Conservation (phyloP, 2,797 vertebrate genomes). For the Pseudotriccus pelzelni region DNA sequence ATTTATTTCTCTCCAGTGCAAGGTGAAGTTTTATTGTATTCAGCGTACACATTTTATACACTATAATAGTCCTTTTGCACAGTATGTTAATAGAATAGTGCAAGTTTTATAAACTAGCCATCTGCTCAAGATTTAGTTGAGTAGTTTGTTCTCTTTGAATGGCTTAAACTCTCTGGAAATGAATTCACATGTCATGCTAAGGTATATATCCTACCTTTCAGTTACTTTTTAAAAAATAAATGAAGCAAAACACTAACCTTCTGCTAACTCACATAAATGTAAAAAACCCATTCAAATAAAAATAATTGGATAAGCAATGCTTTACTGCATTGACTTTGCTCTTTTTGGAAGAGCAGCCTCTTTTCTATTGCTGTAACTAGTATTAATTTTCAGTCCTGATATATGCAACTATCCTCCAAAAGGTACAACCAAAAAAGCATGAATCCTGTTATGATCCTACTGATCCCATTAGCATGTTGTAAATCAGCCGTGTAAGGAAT, state of each 20-base stretch:
- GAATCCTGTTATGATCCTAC: background rate
- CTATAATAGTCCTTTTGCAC: background rate
- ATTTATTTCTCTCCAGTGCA: background rate
- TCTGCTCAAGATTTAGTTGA: background rate
- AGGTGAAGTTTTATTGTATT: background rate
- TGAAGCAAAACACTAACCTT: conserved; percentile 7
- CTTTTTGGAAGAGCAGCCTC: background rate
- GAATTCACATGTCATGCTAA: conserved; percentile 9
- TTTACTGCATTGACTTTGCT: background rate
- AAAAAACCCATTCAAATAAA: background rate
- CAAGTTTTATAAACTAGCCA: background rate
- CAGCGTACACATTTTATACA: background rate
- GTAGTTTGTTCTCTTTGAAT: background rate
- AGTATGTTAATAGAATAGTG: background rate
- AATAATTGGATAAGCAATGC: background rate
- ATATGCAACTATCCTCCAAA: background rate
- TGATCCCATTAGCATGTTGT: background rate
- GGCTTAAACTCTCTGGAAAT: background rate
- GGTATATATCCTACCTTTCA: background rate
- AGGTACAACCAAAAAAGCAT: background rate
- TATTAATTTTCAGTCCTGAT: background rate
- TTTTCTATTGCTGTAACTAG: background rate
- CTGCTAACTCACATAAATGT: background rate
- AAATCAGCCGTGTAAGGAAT: background rate
- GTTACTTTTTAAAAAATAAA: background rate